Evolutionary conservation across 1,140 invertebrate genomes (phyloP), one percentile per base, ranked within the genome.

Genomic region (Drosophila ogumai): DNA sequence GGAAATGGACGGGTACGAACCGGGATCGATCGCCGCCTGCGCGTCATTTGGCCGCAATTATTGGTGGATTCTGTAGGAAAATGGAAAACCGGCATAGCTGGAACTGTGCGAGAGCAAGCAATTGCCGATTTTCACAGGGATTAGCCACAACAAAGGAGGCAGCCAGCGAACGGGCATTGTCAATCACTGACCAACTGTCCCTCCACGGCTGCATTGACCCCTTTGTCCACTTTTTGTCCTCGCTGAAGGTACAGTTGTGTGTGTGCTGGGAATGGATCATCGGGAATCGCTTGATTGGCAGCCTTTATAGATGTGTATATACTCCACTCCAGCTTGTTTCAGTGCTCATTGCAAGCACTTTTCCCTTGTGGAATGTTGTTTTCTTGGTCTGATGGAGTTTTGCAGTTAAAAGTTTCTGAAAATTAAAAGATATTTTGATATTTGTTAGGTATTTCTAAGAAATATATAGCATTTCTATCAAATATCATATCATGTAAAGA

Each of bases 21-120:
- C 13, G 19, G 32, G 13, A 54, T 36, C 50, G 63, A 59, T 64
- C 28, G 22, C 59, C 46, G 46, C 49, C 41, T 69, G 73, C 85
- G 85, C 85, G 81, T 90, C 85, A 90, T 90, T 90, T 90, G 85
- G 85, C 71, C 75, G 85, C 86, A 90, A 90, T 90, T 90, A 88
- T 82, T 66, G 66, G 63, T 52, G 56, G 44, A 67, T 56, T 43
- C 73, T 46, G 79, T 49, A 68, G 52, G 52, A 55, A 55, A 55
- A 38, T 55, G 15, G 19, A 13, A 46, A 22, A 22, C 34, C 52
- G n/a, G 13, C 9, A 54, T 22, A 22, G 12, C 12, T 7, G 19
- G 22, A 55, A n/a, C 52, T 55, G 34, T 38, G 52, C 52, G 52
- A 54, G 50, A 52, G 50, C 50, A 34, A 54, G 50, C 74, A 59